Evolutionary conservation across 2,797 vertebrate species (phyloP).

Genomic region (Semaprochilodus insignis): DNA sequence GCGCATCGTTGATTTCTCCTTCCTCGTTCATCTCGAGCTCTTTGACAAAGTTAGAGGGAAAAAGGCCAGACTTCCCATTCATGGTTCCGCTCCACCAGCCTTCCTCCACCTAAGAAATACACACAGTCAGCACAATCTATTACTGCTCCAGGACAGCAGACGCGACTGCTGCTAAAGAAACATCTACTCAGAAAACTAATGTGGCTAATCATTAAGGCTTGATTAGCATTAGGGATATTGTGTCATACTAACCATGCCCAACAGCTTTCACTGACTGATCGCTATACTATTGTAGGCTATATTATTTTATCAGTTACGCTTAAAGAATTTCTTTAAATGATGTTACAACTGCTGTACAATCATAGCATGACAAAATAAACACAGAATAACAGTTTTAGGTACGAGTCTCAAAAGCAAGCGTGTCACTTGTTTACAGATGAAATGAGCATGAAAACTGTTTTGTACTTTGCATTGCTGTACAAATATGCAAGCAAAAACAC

Average conservation of each 20-base stretch:
- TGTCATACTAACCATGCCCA: background rate
- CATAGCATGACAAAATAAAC: too few species aligned
- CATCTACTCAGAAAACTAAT: background rate
- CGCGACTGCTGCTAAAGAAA: background rate
- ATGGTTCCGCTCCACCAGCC: conserved; percentile 93
- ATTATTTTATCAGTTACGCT: too few species aligned
- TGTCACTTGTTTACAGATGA: too few species aligned
- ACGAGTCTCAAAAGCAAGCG: too few species aligned
- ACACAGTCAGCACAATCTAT: conserved; percentile 24
- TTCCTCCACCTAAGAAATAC: conserved; percentile 87
- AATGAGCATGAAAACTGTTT: too few species aligned
- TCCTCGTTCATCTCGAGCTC: conserved; percentile 86
- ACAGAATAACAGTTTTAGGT: too few species aligned
- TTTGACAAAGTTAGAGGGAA: conserved; percentile 96
- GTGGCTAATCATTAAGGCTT: background rate
- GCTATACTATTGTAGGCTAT: background rate
- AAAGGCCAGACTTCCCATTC: conserved; percentile 87
- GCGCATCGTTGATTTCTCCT: conserved; percentile 77
- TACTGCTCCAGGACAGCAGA: background rate
- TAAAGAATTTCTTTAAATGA: too few species aligned
- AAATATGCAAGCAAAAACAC: background rate
- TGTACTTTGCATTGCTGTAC: background rate
- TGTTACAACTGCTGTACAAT: too few species aligned
- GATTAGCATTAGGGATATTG: too few species aligned
- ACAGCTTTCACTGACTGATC: background rate